Percentiles rank a stretch among this genome's conserved stretches.
Conservation (phyloP, 2,888 invertebrate genomes). For the Perizoma flavofasciatum region DNA sequence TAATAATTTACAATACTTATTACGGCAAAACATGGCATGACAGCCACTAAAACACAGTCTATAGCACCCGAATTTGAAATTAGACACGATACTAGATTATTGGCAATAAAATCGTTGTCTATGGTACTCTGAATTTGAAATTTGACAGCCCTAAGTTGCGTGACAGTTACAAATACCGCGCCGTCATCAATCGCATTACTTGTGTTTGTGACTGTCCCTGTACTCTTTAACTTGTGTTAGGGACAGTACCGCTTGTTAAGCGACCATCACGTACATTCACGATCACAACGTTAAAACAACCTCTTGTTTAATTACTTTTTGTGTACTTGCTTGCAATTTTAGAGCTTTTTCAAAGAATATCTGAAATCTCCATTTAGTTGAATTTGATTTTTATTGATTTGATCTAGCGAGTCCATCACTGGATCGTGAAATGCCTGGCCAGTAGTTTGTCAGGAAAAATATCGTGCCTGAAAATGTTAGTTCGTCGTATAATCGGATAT, state of each 20-base stretch:
- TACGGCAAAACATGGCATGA: conserved; percentile 1
- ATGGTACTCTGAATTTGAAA: conserved; percentile 16
- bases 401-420: no score
- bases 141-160: conserved; percentile 27
- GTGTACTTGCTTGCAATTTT: no score
- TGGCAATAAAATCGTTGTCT: conserved; percentile 26
- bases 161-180: conserved; percentile 26
- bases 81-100: conserved; percentile 16
- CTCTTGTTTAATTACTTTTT: no score
- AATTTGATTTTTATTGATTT: no score
- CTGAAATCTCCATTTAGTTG: no score
- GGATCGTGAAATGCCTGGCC: no score
- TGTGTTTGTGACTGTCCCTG: conserved; percentile 27
- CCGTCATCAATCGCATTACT: conserved; percentile 29
- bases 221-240: conserved; percentile 21
- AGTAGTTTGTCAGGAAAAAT: no score
- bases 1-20: conserved; percentile 6
- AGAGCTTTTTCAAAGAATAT: no score
- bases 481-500: no score
- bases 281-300: no score
- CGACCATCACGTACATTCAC: not conserved
- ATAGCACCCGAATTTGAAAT: conserved; percentile 22
- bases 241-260: conserved; percentile 30
- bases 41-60: conserved; percentile 11
- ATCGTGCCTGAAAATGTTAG: no score